Evolutionary conservation across 2,888 invertebrate genomes (phyloP).

Genomic region (Coelopa pilipes): DNA sequence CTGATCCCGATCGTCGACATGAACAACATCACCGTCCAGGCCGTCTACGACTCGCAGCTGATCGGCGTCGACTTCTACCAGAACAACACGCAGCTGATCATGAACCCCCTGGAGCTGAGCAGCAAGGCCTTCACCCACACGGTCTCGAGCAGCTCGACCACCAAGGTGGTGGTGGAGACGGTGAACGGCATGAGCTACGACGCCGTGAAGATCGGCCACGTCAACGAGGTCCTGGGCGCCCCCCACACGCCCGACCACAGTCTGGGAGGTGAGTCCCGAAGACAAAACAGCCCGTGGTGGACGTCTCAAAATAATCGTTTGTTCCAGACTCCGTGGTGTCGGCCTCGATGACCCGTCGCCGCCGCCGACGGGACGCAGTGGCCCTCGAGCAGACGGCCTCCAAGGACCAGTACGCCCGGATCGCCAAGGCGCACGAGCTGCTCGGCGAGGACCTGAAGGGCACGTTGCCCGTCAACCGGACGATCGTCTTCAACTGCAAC

Average conservation of each 20-base stretch:
- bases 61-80: constrained; percentile 58
- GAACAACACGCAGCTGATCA: constrained; percentile 59
- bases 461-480: constrained; percentile 63
- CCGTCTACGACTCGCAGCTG: constrained; percentile 59
- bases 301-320: background rate
- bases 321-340: constrained; percentile 49
- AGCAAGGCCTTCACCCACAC: constrained; percentile 37
- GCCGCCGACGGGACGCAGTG: constrained; percentile 52
- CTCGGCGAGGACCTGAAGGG: constrained; percentile 61
- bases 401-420: constrained; percentile 59
- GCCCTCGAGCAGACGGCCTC: constrained; percentile 53
- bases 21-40: constrained; percentile 61
- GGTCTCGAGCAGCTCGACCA: constrained; percentile 33
- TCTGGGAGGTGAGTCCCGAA: constrained; percentile 20
- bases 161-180: constrained; percentile 29
- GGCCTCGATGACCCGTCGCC: constrained; percentile 50
- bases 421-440: constrained; percentile 57
- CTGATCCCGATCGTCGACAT: constrained; percentile 61
- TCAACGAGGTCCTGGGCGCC: constrained; percentile 42
- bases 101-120: constrained; percentile 57
- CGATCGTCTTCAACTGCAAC: constrained; percentile 65
- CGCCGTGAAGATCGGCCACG: constrained; percentile 49
- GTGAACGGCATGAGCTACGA: constrained; percentile 50
- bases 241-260: constrained; percentile 43
- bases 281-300: background rate